A percentile compares a stretch with the other conserved stretches of the same genome.
phyloP scores from a whole-genome alignment of 2,888 invertebrate species.

The Eilema caniola region DNA sequence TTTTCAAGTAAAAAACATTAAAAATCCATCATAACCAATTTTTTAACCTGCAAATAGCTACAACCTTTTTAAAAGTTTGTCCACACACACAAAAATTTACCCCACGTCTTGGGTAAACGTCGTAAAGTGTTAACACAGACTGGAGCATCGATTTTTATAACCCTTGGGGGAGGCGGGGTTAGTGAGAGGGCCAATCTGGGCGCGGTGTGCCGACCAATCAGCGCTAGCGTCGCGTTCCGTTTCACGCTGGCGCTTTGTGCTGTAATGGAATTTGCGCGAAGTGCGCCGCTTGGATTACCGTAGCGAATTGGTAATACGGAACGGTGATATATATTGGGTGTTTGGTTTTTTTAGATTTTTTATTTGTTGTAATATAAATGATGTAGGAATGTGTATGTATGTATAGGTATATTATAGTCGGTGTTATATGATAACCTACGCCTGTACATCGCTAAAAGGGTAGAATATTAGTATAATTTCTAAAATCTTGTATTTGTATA shows the following conservation, averaged over 20 bases:
- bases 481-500: too few relatives aligned
- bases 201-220: conserved; percentile 83
- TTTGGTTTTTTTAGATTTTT: conserved; percentile 51
- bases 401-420: too few relatives aligned
- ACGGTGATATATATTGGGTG: conserved; percentile 24
- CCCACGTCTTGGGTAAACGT: conserved; percentile 9
- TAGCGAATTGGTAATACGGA: conserved; percentile 74
- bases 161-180: conserved; percentile 81
- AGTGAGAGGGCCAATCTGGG: conserved; percentile 77
- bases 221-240: conserved; percentile 70
- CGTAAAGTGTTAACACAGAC: conserved; percentile 10
- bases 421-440: too few relatives aligned
- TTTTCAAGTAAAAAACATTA: too few relatives aligned
- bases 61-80: too few relatives aligned
- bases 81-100: background rate
- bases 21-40: too few relatives aligned
- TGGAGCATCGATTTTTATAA: conserved; percentile 84
- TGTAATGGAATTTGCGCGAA: conserved; percentile 85
- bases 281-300: conserved; percentile 75
- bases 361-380: conserved; percentile 41
- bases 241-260: conserved; percentile 72
- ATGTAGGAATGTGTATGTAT: too few relatives aligned
- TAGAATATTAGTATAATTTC: too few relatives aligned
- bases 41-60: too few relatives aligned
- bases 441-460: too few relatives aligned